phyloP scores from a whole-genome alignment of 2,113 vertebrate species.

The Callospermophilus lateralis region DNA sequence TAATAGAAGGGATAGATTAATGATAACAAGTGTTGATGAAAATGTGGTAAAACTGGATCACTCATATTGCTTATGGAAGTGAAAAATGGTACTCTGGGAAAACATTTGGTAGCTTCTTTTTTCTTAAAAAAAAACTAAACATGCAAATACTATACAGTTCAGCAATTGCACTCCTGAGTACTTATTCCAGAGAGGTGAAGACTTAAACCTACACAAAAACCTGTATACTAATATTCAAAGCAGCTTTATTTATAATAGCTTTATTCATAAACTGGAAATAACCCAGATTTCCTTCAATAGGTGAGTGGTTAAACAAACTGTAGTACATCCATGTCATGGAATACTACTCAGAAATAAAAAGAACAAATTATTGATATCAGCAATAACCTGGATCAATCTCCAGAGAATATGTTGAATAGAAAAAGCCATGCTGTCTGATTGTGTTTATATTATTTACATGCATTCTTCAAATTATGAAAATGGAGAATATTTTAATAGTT shows the following conservation, averaged over 20 bases:
- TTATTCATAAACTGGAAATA: background rate
- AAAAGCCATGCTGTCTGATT: background rate
- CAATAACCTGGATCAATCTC: background rate
- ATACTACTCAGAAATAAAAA: background rate
- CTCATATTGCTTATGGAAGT: background rate
- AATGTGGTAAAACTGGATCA: background rate
- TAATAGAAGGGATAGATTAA: background rate
- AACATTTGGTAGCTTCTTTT: slow-evolving; percentile 26
- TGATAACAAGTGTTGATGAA: background rate
- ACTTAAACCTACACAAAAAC: background rate
- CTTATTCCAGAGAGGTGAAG: background rate
- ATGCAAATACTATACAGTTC: background rate
- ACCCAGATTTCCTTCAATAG: background rate
- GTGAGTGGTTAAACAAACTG: background rate
- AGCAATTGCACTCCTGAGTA: background rate
- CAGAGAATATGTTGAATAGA: background rate
- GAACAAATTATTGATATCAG: background rate
- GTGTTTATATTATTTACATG: background rate
- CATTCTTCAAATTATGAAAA: background rate
- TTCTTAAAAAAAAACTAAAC: slow-evolving; percentile 24
- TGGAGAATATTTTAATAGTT: background rate
- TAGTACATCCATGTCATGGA: background rate
- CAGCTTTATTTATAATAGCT: background rate
- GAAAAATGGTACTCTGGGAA: slow-evolving; percentile 7
- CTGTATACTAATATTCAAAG: background rate